phyloP scores from a whole-genome alignment of 2,888 invertebrate species.

The Mimas tiliae region DNA sequence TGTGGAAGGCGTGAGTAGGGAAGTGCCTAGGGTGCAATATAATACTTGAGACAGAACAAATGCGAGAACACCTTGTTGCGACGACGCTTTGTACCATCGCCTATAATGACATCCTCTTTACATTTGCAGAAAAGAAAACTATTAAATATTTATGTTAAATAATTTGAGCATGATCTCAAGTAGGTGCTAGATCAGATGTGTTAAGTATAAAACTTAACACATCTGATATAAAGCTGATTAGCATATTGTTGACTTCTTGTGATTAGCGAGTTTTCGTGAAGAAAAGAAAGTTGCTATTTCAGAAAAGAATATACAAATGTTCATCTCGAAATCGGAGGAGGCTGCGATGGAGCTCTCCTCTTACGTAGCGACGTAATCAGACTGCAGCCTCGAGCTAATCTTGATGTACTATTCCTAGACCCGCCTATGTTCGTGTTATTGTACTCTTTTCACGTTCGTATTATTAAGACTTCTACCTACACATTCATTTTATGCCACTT shows the following conservation, averaged over 20 bases:
- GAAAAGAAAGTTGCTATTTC: conserved; percentile 34
- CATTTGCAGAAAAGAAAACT: background rate
- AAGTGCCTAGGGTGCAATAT: conserved; percentile 68
- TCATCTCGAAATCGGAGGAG: conserved; percentile 64
- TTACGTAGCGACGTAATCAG: conserved; percentile 75
- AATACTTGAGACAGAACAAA: conserved; percentile 72
- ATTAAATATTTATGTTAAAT: background rate
- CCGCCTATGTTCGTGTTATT: conserved; percentile 61
- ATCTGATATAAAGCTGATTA: conserved; percentile 27
- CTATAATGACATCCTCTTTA: conserved; percentile 58
- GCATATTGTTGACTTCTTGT: conserved; percentile 43
- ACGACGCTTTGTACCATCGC: conserved; percentile 59
- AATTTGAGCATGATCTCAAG: no score
- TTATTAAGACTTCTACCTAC: conserved; percentile 46
- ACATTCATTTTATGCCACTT: conserved; percentile 23
- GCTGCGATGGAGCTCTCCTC: conserved; percentile 60
- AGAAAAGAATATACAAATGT: conserved; percentile 54
- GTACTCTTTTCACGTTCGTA: conserved; percentile 64
- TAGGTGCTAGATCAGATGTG: no score
- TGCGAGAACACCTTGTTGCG: conserved; percentile 65
- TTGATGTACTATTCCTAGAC: conserved; percentile 71
- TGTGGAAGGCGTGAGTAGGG: conserved; percentile 61
- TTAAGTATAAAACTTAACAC: no score
- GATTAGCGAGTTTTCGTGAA: conserved; percentile 37
- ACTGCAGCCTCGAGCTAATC: conserved; percentile 77